Conservation (phyloP, 2,797 vertebrate genomes). For the Micrastur ruficollis region DNA sequence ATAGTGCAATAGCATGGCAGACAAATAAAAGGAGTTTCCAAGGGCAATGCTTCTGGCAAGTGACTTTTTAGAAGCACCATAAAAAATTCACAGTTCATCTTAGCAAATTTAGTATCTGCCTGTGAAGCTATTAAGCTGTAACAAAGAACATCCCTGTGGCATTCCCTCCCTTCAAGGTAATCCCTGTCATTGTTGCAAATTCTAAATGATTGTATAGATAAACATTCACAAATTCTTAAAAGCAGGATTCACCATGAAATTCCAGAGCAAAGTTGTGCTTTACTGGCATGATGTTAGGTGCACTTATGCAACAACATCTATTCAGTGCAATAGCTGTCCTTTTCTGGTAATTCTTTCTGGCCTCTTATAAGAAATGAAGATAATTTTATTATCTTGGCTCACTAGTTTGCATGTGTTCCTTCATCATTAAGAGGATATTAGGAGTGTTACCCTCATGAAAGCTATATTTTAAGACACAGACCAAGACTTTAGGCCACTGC, state of each 20-base stretch:
- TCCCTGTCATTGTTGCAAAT: neutral
- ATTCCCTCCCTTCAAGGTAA: neutral
- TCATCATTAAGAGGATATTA: neutral
- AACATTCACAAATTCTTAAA: neutral
- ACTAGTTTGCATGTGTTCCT: neutral
- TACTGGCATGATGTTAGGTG: neutral
- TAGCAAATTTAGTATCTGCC: neutral
- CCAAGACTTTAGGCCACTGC: neutral
- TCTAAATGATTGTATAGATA: neutral
- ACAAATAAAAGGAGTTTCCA: neutral
- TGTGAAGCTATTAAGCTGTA: neutral
- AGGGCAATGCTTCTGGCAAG: neutral
- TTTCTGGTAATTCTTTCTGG: neutral
- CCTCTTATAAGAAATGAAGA: neutral
- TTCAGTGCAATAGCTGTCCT: neutral
- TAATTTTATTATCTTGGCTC: neutral
- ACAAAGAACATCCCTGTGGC: neutral
- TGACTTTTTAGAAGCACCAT: neutral
- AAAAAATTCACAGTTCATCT: neutral
- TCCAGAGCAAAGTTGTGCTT: neutral
- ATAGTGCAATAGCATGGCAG: neutral
- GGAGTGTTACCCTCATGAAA: neutral
- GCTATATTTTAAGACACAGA: neutral
- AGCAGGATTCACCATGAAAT: neutral
- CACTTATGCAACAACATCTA: neutral